Evolutionary conservation across 1,140 invertebrate species (phyloP), one percentile per base, ranked within the genome.

Genomic region (Ostrea denselamellosa): DNA sequence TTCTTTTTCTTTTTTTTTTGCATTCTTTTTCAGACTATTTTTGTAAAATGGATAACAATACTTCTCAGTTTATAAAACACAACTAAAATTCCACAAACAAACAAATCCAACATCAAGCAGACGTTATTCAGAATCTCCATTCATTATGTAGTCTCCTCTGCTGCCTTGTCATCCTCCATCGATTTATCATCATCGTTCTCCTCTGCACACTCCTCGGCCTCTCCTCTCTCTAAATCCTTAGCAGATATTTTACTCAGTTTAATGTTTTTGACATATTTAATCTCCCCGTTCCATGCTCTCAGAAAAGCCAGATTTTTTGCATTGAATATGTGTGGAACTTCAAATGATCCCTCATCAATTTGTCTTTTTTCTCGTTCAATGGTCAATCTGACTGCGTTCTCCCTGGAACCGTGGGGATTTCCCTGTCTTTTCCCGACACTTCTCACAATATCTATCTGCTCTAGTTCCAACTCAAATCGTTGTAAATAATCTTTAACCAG

Each of bases 371-470:
- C 93, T 83, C 86, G 90, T 51, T 93, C 92, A 44, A 86, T 84
- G 54, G 92, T 93, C 56, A 93, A 83, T 83, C 89, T 91, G 17
- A 94, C 93, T 3, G 92, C 90, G 22, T 90, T 87, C 83, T 92
- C 89, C 71, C 93, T 85, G 12, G 91, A 83, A 7, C 89, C 90
- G 85, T 93, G 91, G 56, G 91, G 93, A n/a, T 90, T 89, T 34
- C 86, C 88, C 34, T 92, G 87, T 54, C 91, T 85, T 53, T 92
- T 91, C 34, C 92, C 93, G 19, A 94, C 87, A 83, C 86, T 84
- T 54, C 93, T 90, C 10, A 93, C 89, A 71, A 94, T 93, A 8
- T 83, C 85, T 51, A 94, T 94, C 89, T 94, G 93, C 77, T 93
- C 93, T 17, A 93, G 83, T 88, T 94, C 93, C 12, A 92, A 90